Evolutionary conservation across 1,140 invertebrate genomes (phyloP).

Genomic region (Plectrocnemia conspersa): DNA sequence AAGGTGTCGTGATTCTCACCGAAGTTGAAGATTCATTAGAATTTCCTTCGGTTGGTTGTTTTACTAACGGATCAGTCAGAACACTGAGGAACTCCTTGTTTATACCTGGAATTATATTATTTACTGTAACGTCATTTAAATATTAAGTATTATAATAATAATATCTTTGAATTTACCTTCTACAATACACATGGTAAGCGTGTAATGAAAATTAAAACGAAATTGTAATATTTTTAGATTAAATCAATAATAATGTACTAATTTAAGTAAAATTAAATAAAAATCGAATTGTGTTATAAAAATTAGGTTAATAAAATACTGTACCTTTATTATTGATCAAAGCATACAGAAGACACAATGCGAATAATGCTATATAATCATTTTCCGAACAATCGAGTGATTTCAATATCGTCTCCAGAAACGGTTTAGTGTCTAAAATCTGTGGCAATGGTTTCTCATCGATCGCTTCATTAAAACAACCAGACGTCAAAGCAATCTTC

Average conservation of each 20-base stretch:
- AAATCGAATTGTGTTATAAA: too few relatives aligned
- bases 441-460: slow-evolving; percentile 44
- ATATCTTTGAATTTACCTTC: slow-evolving; percentile 31
- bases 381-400: slow-evolving; percentile 83
- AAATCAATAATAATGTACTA: background rate
- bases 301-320: slow-evolving; percentile 2
- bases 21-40: slow-evolving; percentile 2
- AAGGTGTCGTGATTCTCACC: slow-evolving; percentile 29
- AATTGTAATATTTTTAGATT: background rate
- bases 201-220: background rate
- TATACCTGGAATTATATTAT: slow-evolving; percentile 57
- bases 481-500: slow-evolving; percentile 54
- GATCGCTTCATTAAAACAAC: slow-evolving; percentile 29
- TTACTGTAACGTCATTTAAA: background rate
- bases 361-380: slow-evolving; percentile 91
- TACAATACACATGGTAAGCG: slow-evolving; percentile 17
- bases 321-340: slow-evolving; percentile 90
- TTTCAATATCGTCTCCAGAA: slow-evolving; percentile 82
- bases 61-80: slow-evolving; percentile 38
- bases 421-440: slow-evolving; percentile 65
- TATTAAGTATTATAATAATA: background rate
- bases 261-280: too few relatives aligned
- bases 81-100: slow-evolving; percentile 65
- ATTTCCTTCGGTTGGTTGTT: background rate
- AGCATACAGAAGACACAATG: slow-evolving; percentile 87